These are phyloP conservation scores for Peromyscus aztecus DNA, from an alignment of 2,797 vertebrate species.

Conservation along the genomic window DNA sequence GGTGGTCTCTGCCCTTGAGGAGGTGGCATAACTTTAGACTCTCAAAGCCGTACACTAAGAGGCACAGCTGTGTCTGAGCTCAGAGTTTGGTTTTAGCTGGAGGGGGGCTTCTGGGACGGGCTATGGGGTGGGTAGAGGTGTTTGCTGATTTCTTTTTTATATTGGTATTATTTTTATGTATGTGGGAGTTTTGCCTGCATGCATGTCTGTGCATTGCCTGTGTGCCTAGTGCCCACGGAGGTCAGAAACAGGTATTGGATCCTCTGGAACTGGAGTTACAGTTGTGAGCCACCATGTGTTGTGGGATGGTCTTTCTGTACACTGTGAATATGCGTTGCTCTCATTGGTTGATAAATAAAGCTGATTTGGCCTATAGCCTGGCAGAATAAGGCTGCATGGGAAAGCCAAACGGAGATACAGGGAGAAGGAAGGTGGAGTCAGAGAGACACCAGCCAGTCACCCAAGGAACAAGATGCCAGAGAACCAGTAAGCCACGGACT, in stretches of 20 bases:
- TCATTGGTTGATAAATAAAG: neutral
- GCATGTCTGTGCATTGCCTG: neutral
- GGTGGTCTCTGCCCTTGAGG: neutral
- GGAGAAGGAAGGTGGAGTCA: too few species aligned
- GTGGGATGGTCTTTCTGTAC: too few species aligned
- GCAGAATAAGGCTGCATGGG: too few species aligned
- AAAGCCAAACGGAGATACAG: too few species aligned
- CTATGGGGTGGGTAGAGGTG: neutral
- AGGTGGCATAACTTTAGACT: neutral
- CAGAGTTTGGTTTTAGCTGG: too few species aligned
- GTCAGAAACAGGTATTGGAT: neutral
- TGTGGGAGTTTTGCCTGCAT: neutral
- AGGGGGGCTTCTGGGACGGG: neutral
- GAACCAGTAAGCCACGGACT: too few species aligned
- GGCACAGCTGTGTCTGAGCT: neutral
- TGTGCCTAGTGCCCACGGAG: neutral
- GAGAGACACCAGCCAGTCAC: too few species aligned
- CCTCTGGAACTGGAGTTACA: neutral
- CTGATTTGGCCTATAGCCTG: too few species aligned
- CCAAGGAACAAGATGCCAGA: too few species aligned
- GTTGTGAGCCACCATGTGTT: neutral
- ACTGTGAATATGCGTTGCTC: too few species aligned
- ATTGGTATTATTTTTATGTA: neutral
- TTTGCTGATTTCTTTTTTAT: neutral
- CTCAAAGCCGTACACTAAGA: neutral